Conservation (phyloP, 1,140 invertebrate genomes). For the Oncopodura yosiiana region DNA sequence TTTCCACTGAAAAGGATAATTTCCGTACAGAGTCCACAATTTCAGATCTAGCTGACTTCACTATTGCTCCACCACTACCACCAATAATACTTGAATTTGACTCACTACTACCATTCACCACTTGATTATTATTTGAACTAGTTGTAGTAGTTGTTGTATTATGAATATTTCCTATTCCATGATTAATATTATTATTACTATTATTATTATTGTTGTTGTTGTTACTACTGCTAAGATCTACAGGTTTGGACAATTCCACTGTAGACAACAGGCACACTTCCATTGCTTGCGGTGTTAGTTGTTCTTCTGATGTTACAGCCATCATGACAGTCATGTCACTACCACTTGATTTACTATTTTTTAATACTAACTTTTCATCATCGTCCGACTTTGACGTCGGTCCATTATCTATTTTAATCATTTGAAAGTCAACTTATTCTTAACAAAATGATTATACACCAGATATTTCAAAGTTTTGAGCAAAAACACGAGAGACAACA, state of each 20-base stretch:
- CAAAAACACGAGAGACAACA: too few relatives aligned
- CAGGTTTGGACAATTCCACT: constrained; percentile 27
- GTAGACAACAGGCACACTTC: constrained; percentile 21
- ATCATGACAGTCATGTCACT: neutral
- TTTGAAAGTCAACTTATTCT: neutral
- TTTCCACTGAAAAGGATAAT: constrained; percentile 78
- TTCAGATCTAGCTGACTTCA: too few relatives aligned
- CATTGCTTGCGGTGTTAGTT: too few relatives aligned
- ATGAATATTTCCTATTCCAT: constrained; percentile 9
- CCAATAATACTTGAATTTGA: neutral
- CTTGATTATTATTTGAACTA: neutral
- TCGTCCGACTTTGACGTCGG: neutral
- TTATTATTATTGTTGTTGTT: constrained; percentile 16
- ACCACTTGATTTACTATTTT: neutral
- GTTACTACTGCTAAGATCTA: constrained; percentile 34
- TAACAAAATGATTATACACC: neutral
- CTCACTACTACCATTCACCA: constrained; percentile 2
- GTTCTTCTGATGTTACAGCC: neutral
- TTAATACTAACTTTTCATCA: constrained; percentile 4
- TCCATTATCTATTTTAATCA: constrained; percentile 17
- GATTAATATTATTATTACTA: constrained; percentile 7
- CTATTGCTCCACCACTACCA: constrained; percentile 1
- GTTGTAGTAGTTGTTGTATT: constrained; percentile 3
- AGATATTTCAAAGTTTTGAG: too few relatives aligned
- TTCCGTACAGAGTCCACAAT: constrained; percentile 39